Conservation (phyloP, 2,797 vertebrate species). For the Enteromius anoplus region DNA sequence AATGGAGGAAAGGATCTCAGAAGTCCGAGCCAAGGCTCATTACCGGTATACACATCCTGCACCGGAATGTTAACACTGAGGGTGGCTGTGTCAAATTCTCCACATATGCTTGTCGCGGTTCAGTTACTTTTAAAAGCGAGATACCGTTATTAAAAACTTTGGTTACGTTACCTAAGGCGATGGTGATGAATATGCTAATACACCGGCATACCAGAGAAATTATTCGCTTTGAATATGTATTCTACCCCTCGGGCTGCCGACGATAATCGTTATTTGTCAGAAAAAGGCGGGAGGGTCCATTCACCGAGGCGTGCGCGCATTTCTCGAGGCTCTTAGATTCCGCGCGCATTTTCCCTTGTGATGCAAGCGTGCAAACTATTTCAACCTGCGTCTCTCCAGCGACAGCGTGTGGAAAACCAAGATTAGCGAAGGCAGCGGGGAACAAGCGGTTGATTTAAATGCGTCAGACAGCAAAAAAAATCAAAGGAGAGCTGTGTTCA, state of each 20-base stretch:
- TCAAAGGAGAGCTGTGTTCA: slow-evolving; percentile 19
- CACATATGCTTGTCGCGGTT: slow-evolving; percentile 50
- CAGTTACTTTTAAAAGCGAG: slow-evolving; percentile 52
- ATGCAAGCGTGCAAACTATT: slow-evolving; percentile 36
- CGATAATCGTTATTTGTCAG: slow-evolving; percentile 40
- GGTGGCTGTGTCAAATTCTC: slow-evolving; percentile 52
- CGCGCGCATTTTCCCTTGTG: slow-evolving; percentile 44
- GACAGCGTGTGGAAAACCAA: not conserved
- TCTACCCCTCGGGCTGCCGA: slow-evolving; percentile 44
- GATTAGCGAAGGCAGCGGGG: not conserved
- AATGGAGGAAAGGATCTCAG: slow-evolving; percentile 38
- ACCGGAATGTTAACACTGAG: slow-evolving; percentile 51
- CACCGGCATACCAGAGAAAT: slow-evolving; percentile 39
- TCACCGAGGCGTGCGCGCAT: slow-evolving; percentile 20
- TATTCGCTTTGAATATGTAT: slow-evolving; percentile 50
- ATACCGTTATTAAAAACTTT: slow-evolving; percentile 49
- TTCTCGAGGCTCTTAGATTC: slow-evolving; percentile 47
- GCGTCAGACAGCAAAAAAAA: slow-evolving; percentile 4
- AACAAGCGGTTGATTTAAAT: slow-evolving; percentile 8
- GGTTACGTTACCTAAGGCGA: slow-evolving; percentile 50
- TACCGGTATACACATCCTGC: slow-evolving; percentile 45
- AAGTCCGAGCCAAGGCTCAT: slow-evolving; percentile 46
- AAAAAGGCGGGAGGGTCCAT: slow-evolving; percentile 18
- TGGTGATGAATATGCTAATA: slow-evolving; percentile 48
- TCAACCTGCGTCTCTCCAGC: slow-evolving; percentile 6